Conservation (phyloP, 2,797 vertebrate species). For the Hoplostethus atlanticus region DNA sequence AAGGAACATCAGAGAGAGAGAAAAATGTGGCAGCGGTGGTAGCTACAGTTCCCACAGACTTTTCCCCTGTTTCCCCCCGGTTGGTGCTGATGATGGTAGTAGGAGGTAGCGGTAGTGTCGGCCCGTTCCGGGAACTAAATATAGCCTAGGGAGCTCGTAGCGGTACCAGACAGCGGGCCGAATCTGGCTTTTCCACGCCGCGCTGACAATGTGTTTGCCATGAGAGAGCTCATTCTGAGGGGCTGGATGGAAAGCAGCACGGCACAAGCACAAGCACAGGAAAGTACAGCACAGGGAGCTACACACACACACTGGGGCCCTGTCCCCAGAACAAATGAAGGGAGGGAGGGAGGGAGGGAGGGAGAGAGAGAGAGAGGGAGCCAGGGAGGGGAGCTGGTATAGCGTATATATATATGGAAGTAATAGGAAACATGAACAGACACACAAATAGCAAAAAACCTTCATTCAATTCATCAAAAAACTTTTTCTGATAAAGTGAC, state of each 20-base stretch:
- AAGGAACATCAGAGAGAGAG: conserved; percentile 46
- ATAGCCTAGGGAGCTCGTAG: conserved; percentile 72
- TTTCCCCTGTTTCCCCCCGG: conserved; percentile 40
- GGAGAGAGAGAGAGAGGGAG: conserved; percentile 28
- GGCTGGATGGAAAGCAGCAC: conserved; percentile 52
- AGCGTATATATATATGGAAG: conserved; percentile 47
- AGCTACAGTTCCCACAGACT: conserved; percentile 64
- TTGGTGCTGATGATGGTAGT: conserved; percentile 69
- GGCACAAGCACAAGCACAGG: conserved; percentile 17
- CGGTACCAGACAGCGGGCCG: conserved; percentile 46
- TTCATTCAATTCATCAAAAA: conserved; percentile 2
- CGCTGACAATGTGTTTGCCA: conserved; percentile 63
- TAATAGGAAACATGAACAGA: conserved; percentile 27
- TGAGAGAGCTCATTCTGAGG: conserved; percentile 68
- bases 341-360: conserved; percentile 57
- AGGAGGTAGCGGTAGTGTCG: conserved; percentile 20
- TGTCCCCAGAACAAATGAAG: conserved; percentile 70
- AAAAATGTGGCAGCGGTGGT: conserved; percentile 44
- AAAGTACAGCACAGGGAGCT: conserved; percentile 68
- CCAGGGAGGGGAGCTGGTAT: conserved; percentile 31
- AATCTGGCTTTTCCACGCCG: conserved; percentile 72
- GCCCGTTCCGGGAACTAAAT: conserved; percentile 73
- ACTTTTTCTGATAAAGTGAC: conserved; percentile 2
- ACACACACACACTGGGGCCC: conserved; percentile 60
- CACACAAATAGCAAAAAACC: background rate